Base-by-base conservation (phyloP, 2,113 vertebrate species). In the Microcebus lehilahytsara region DNA sequence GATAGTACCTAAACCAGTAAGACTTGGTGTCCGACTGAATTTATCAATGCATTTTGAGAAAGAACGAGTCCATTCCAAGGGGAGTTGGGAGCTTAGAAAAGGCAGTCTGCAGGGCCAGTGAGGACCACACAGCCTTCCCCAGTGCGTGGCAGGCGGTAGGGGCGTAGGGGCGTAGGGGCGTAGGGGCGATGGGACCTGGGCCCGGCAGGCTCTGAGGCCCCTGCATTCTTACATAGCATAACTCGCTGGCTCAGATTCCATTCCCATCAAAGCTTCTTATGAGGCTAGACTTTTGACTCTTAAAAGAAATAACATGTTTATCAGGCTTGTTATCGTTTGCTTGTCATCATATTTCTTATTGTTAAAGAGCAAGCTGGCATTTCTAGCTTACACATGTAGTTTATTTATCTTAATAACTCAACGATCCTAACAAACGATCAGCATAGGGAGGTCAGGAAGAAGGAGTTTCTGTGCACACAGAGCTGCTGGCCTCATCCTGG, bases 261-360 rank as follows among this genome's bases (percentile, higher is more conserved):
- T n/a, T 74, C 17, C 22, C 8, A 84, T 46, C 27, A 62, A 81
- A 81, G 30, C 62, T 67, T 95, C 87, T 83, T 27, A 69, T 2
- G 51, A 92, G 77, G 66, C 49, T 56, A 11, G 86, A 93, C 40
- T 83, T 83, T 27, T 71, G 79, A 93, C 46, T 72, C 78, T 66
- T 20, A 88, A 95, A 85, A n/a, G 25, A 77, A 95, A 62, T 56
- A 37, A 51, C 56, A 9, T 4, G 27, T 81, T 79, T 81, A 77
- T 80, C 25, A 81, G 71, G 62, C 60, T 62, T 40, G 17, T 51
- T 51, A 75, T 40, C 9, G 0, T 58, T 67, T 60, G 27, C 79
- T 67, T 80, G 71, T 40, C 34, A 78, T 58, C 81, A 30, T 25
- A 30, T 9, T 53, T 81, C 37, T 66, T 10, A 32, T 9, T 30